Percentiles rank a stretch among this genome's conserved stretches.
phyloP scores from a whole-genome alignment of 2,888 invertebrate genomes.

The Anarsia innoxiella region DNA sequence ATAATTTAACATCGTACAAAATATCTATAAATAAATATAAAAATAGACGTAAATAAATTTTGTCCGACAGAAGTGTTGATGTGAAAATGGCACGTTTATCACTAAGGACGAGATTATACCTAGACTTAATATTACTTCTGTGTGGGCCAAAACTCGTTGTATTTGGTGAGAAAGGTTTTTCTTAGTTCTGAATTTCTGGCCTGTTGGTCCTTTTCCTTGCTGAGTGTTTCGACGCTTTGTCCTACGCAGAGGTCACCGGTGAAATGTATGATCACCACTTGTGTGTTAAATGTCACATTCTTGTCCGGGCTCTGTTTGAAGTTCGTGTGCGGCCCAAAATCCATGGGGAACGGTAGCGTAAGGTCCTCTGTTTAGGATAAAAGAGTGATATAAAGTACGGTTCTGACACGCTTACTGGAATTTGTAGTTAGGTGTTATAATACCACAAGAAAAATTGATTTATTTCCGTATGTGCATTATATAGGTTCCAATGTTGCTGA shows the following conservation, averaged over 20 bases:
- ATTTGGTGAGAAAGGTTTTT: constrained; percentile 69
- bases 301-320: constrained; percentile 60
- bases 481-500: too few species aligned
- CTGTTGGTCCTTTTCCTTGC: constrained; percentile 79
- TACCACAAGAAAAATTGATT: too few species aligned
- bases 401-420: too few species aligned
- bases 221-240: constrained; percentile 75
- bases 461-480: too few species aligned
- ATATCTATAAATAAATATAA: constrained; percentile 16
- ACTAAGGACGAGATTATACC: constrained; percentile 30
- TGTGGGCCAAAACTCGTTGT: constrained; percentile 65
- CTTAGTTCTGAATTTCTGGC: constrained; percentile 77
- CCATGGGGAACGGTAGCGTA: constrained; percentile 44
- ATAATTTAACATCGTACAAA: constrained; percentile 35
- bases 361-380: constrained; percentile 33
- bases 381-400: too few species aligned
- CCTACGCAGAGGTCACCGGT: constrained; percentile 73
- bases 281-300: constrained; percentile 67
- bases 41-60: constrained; percentile 28
- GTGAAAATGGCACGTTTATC: constrained; percentile 20
- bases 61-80: constrained; percentile 8
- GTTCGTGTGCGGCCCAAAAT: constrained; percentile 43
- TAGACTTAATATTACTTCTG: constrained; percentile 48
- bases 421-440: too few species aligned
- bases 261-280: constrained; percentile 78